phyloP scores from a whole-genome alignment of 2,888 invertebrate genomes.

The Aleiodes alternator region DNA sequence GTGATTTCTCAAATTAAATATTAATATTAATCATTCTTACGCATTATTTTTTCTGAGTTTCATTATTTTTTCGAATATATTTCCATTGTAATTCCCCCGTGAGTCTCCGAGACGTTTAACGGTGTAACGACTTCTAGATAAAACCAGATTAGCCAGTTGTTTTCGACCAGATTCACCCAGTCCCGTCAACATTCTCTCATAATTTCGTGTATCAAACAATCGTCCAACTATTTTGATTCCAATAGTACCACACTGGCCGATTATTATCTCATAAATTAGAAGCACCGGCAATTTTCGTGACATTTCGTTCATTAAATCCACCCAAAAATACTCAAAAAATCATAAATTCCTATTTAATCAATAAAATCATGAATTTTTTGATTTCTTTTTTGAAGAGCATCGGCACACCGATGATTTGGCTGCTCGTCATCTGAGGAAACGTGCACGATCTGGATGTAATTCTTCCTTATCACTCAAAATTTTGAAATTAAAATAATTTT shows the following conservation, averaged over 20 bases:
- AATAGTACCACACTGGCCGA: constrained; percentile 57
- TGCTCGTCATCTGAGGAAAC: constrained; percentile 69
- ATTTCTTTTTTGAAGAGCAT: constrained; percentile 50
- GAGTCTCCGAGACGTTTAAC: constrained; percentile 37
- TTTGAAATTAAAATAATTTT: background rate
- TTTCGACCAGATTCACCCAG: constrained; percentile 33
- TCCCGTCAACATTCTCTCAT: background rate
- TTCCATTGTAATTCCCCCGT: background rate
- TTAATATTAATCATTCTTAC: constrained; percentile 27
- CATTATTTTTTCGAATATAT: constrained; percentile 8
- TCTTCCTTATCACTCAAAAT: constrained; percentile 18
- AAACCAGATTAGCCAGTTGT: constrained; percentile 25
- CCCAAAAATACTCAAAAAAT: no score
- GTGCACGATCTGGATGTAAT: constrained; percentile 31
- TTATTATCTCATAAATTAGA: constrained; percentile 60
- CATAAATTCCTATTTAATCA: no score
- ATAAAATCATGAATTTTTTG: no score
- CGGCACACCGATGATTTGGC: constrained; percentile 67
- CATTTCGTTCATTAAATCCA: constrained; percentile 2
- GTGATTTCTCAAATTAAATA: background rate
- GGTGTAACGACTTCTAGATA: constrained; percentile 27
- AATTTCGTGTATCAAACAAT: constrained; percentile 62
- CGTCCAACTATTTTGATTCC: constrained; percentile 64
- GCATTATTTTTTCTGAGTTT: background rate
- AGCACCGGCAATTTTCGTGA: constrained; percentile 30